Percentiles rank a stretch among this genome's conserved stretches.
These are phyloP conservation scores for Scopus umbretta DNA, from an alignment of 2,113 vertebrate genomes.

Conservation along the genomic window DNA sequence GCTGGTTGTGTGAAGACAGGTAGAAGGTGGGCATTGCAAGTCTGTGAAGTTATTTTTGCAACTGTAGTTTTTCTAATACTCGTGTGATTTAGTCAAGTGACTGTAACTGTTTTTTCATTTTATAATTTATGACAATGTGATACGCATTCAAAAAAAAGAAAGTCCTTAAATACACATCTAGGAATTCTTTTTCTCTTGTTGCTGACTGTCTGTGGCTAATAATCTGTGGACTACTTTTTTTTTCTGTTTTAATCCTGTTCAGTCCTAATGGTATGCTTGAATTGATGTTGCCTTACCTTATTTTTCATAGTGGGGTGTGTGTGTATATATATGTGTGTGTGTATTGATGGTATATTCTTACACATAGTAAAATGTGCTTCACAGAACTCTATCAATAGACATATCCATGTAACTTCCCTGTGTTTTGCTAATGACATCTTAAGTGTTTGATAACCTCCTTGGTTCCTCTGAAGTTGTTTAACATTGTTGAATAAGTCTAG, in stretches of 20 bases:
- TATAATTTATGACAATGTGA: background rate
- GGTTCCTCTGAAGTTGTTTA: background rate
- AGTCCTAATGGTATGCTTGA: background rate
- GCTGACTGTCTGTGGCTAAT: background rate
- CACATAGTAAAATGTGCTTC: background rate
- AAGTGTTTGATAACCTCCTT: background rate
- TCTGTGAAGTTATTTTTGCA: background rate
- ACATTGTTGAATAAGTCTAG: background rate
- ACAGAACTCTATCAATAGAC: background rate
- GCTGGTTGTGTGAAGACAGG: background rate
- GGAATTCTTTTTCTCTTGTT: background rate
- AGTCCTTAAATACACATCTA: background rate
- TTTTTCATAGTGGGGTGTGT: background rate
- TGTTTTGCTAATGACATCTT: background rate
- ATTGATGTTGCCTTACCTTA: background rate
- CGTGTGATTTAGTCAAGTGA: background rate
- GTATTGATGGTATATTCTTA: background rate
- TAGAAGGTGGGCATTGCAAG: background rate
- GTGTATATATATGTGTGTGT: rapidly evolving
- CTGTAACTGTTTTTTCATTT: background rate
- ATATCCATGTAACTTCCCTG: background rate
- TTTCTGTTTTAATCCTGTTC: background rate
- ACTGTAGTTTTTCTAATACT: background rate
- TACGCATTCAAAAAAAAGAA: background rate
- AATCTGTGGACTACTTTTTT: background rate